Conservation (phyloP, 2,888 invertebrate species). For the Arctia plantaginis region DNA sequence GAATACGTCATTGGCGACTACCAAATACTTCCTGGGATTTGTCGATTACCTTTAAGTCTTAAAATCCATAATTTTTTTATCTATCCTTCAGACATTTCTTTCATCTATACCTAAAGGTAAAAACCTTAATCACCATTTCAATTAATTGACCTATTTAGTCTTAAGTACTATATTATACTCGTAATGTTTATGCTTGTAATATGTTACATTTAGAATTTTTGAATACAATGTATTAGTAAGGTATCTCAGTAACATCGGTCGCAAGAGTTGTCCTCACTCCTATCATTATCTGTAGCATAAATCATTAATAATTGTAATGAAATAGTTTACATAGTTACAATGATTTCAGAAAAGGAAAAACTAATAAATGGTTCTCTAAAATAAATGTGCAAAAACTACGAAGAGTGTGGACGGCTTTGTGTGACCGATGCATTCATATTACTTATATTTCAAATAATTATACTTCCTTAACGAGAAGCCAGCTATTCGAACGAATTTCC, state of each 20-base stretch:
- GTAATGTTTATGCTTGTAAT: slow-evolving; percentile 45
- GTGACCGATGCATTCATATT: background rate
- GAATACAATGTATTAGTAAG: slow-evolving; percentile 13
- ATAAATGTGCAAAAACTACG: too few relatives aligned
- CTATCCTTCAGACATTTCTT: background rate
- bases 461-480: background rate
- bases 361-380: too few relatives aligned
- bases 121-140: slow-evolving; percentile 28
- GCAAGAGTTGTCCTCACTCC: background rate
- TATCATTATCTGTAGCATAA: background rate
- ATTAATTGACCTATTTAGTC: slow-evolving; percentile 44
- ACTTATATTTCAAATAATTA: slow-evolving; percentile 15
- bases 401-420: background rate
- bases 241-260: slow-evolving; percentile 15
- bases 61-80: background rate
- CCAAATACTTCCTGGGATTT: background rate
- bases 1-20: background rate
- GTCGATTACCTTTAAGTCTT: background rate
- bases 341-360: background rate
- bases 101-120: background rate
- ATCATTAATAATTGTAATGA: background rate
- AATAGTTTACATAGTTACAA: background rate
- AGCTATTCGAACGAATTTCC: background rate
- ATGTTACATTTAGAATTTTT: slow-evolving; percentile 39
- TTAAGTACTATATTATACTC: slow-evolving; percentile 33